Conservation (phyloP, 2,113 vertebrate genomes). For the Sporophila hypoxantha region DNA sequence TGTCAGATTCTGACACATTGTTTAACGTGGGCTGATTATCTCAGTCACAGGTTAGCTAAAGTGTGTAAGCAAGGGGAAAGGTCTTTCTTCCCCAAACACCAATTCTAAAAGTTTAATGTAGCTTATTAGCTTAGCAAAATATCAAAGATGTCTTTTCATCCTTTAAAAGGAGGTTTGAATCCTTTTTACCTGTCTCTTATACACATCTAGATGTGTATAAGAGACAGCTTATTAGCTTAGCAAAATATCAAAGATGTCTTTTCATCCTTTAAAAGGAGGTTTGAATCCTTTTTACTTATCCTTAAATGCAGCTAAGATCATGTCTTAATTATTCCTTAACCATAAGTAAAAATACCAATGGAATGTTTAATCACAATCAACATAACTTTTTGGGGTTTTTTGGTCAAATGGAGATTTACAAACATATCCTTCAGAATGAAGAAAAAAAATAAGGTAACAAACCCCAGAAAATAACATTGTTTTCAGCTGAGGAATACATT, state of each 20-base stretch:
- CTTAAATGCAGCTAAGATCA: not conserved
- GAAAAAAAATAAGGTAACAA: not conserved
- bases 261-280: not conserved
- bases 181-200: too few species aligned
- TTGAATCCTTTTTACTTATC: not conserved
- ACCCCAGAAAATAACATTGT: not conserved
- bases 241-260: not conserved
- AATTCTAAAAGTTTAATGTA: not conserved
- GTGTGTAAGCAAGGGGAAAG: not conserved
- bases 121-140: not conserved
- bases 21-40: not conserved
- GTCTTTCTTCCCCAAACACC: not conserved
- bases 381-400: not conserved
- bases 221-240: not conserved
- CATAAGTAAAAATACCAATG: not conserved
- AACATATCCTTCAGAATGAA: not conserved
- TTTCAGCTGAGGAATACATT: not conserved
- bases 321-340: not conserved
- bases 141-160: not conserved
- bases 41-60: not conserved
- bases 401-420: not conserved
- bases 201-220: too few species aligned
- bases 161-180: not conserved
- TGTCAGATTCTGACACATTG: not conserved
- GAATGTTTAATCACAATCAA: not conserved